Conservation (phyloP, 2,797 vertebrate species). For the Sebastes hubbsi region DNA sequence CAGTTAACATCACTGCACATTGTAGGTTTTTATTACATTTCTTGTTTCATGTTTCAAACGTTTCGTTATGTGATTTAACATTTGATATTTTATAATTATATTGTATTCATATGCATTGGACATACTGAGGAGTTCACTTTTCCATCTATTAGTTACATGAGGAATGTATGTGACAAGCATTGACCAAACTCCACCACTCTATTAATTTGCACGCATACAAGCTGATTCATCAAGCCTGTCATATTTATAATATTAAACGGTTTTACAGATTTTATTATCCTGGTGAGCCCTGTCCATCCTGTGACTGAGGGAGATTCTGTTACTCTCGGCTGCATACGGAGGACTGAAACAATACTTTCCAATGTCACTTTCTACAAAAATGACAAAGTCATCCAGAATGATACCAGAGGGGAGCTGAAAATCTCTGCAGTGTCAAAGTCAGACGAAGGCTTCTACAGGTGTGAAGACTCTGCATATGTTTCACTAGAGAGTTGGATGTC, state of each 20-base stretch:
- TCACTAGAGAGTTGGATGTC: neutral
- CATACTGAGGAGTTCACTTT: too few relatives aligned
- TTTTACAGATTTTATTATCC: neutral
- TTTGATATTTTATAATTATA: too few relatives aligned
- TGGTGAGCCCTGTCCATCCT: constrained; percentile 46
- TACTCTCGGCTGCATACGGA: constrained; percentile 35
- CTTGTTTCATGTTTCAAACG: too few relatives aligned
- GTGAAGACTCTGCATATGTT: neutral
- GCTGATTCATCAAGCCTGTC: rapidly evolving
- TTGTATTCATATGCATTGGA: too few relatives aligned
- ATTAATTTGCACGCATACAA: neutral
- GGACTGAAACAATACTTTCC: neutral
- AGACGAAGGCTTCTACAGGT: constrained; percentile 60
- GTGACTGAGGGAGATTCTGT: constrained; percentile 41
- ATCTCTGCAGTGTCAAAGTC: constrained; percentile 49
- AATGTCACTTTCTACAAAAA: constrained; percentile 48
- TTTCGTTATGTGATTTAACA: too few relatives aligned
- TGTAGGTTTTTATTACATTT: neutral
- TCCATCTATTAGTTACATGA: too few relatives aligned
- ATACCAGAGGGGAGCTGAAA: constrained; percentile 1
- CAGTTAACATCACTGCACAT: constrained; percentile 41
- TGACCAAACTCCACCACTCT: too few relatives aligned
- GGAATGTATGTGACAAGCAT: too few relatives aligned
- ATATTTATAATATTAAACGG: neutral
- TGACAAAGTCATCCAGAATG: constrained; percentile 18